Base-by-base conservation (phyloP, 2,888 invertebrate species). In the Cephus sareptanus region DNA sequence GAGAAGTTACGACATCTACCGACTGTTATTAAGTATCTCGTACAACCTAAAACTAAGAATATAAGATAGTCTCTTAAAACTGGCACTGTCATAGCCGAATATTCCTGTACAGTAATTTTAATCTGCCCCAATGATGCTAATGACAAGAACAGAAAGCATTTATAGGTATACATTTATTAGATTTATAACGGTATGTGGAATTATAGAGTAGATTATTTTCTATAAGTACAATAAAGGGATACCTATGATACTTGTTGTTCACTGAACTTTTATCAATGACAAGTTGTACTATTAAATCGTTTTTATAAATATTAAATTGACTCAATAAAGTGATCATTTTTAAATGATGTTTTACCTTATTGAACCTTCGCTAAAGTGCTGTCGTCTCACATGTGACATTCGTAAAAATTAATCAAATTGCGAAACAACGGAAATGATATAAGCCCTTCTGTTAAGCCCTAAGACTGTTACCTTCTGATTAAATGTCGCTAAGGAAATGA, bases 1-100 rank as follows among this genome's bases (percentile, higher is more conserved):
- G 92, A 93, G 76, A 93, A 93, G 83, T 85, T 93, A 76, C 89
- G 90, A 80, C 89, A 92, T 78, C 90, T 93, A 87, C 92, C 92
- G 3, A 92, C 90, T 81, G 90, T 93, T 79, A 87, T 93, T 79
- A 91, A 91, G 83, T 89, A 92, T 86, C 86, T 93, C 77, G 91
- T 90, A 84, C 92, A 85, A 85, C 87, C 86, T 81, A 85, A 85
- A 69, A 85, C 85, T 73, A 89, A 86, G 77, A 87, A 83, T 80
- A 85, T 91, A 85, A 84, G 90, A 82, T 91, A 87, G 75, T 34
- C 31, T 34, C 31, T 30, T 31, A 37, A 71, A 71, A 71, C 12
- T 30, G 71, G 56, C 56, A 56, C 11, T 71, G 30, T 23, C 23
- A 15, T 9, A 30, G 11, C 33, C 23, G 71, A 34, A 30, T 71